phyloP scores from a whole-genome alignment of 2,113 vertebrate species.

The Fulmarus glacialis region DNA sequence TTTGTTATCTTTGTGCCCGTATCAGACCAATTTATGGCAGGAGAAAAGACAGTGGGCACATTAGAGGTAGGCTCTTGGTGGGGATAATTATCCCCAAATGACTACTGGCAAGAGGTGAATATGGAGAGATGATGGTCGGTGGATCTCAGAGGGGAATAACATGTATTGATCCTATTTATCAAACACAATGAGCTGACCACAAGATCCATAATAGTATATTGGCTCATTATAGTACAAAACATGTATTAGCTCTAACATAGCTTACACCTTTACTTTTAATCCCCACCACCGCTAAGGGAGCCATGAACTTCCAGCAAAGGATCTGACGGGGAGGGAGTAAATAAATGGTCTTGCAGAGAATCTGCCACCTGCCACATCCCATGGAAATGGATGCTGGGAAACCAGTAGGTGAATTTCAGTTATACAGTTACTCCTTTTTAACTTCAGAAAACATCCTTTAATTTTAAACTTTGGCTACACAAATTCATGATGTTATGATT shows the following conservation, averaged over 20 bases:
- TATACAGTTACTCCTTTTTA: background rate
- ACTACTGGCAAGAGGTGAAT: background rate
- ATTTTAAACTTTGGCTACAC: background rate
- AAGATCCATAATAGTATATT: slow-evolving; percentile 47
- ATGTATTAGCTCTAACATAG: slow-evolving; percentile 28
- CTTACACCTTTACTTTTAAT: slow-evolving; percentile 56
- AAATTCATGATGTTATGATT: background rate
- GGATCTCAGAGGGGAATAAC: slow-evolving; percentile 42
- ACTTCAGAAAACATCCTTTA: background rate
- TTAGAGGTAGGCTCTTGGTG: slow-evolving; percentile 43
- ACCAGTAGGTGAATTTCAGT: background rate
- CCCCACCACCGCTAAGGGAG: background rate
- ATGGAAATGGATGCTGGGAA: background rate
- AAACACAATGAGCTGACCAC: slow-evolving; percentile 21
- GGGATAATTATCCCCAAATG: slow-evolving; percentile 47
- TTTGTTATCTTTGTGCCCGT: slow-evolving; percentile 29
- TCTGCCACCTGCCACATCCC: background rate
- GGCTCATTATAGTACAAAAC: slow-evolving; percentile 29
- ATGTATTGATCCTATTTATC: slow-evolving; percentile 45
- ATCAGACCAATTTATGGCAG: slow-evolving; percentile 23
- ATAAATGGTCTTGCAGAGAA: slow-evolving; percentile 3
- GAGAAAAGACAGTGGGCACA: slow-evolving; percentile 36
- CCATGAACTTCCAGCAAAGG: slow-evolving; percentile 28
- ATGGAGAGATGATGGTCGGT: slow-evolving; percentile 8
- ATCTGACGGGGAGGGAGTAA: background rate